Evolutionary conservation across 2,113 vertebrate genomes (phyloP).

Genomic region (Rhinolophus sinicus): DNA sequence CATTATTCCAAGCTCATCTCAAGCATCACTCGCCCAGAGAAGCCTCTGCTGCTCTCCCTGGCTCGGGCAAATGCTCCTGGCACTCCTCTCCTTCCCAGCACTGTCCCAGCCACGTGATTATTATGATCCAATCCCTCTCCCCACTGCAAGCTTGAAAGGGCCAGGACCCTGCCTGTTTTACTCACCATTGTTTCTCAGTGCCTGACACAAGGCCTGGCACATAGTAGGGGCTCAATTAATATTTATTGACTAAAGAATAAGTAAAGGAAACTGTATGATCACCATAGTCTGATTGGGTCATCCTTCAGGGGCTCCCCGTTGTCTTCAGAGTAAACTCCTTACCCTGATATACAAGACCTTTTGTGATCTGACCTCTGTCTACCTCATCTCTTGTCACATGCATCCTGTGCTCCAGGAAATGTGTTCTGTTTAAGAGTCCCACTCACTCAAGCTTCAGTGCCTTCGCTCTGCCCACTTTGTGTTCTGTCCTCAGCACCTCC

Average conservation of each 20-base stretch:
- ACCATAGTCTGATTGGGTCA: neutral
- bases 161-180: neutral
- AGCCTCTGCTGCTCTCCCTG: neutral
- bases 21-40: neutral
- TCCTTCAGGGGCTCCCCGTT: neutral
- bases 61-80: neutral
- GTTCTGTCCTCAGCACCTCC: neutral
- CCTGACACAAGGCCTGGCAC: neutral
- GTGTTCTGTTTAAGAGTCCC: neutral
- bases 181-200: neutral
- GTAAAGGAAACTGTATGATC: neutral
- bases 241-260: neutral
- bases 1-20: neutral
- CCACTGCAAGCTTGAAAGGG: neutral
- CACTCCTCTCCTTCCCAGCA: neutral
- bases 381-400: neutral
- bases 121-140: too few relatives aligned
- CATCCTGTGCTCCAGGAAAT: neutral
- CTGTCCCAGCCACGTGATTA: neutral
- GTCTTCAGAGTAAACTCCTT: conserved; percentile 3
- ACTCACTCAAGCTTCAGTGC: neutral
- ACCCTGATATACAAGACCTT: neutral
- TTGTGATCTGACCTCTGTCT: neutral
- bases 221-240: neutral
- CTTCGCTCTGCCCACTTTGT: neutral